Percentiles rank a stretch among this genome's conserved stretches.
phyloP scores from a whole-genome alignment of 2,888 invertebrate genomes.

The Troglohyphantes excavatus region DNA sequence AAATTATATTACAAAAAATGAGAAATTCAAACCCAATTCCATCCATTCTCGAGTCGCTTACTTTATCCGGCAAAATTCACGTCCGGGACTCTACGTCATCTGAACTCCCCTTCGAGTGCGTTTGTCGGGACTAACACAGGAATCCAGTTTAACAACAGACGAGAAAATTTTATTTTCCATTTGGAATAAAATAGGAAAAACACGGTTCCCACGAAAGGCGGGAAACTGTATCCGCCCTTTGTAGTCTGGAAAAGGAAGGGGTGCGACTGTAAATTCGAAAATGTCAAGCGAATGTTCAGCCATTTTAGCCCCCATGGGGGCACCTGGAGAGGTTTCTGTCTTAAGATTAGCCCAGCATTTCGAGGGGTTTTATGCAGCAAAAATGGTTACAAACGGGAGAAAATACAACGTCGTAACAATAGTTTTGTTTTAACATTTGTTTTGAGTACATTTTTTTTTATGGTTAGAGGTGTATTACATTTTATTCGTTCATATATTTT shows the following conservation, averaged over 20 bases:
- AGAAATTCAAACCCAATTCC: neutral
- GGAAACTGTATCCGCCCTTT: neutral
- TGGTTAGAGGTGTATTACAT: no score
- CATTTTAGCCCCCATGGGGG: neutral
- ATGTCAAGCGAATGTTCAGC: constrained; percentile 9
- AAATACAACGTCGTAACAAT: no score
- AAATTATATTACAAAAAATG: no score
- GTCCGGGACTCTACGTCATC: constrained; percentile 15
- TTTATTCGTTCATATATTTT: no score
- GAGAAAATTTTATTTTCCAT: neutral
- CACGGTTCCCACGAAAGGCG: neutral
- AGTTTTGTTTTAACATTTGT: no score
- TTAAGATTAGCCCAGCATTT: no score
- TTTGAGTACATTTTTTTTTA: no score
- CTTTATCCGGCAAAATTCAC: neutral
- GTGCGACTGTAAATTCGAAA: neutral
- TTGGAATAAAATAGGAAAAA: constrained; percentile 3
- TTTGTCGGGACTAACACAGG: neutral
- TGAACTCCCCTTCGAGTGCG: neutral
- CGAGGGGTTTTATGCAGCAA: no score
- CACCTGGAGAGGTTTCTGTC: no score
- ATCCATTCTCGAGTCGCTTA: neutral
- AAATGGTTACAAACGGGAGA: no score
- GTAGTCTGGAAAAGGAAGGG: neutral
- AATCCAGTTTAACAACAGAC: constrained; percentile 5